Conservation (phyloP, 2,797 vertebrate species). For the Onychomys leucogaster region DNA sequence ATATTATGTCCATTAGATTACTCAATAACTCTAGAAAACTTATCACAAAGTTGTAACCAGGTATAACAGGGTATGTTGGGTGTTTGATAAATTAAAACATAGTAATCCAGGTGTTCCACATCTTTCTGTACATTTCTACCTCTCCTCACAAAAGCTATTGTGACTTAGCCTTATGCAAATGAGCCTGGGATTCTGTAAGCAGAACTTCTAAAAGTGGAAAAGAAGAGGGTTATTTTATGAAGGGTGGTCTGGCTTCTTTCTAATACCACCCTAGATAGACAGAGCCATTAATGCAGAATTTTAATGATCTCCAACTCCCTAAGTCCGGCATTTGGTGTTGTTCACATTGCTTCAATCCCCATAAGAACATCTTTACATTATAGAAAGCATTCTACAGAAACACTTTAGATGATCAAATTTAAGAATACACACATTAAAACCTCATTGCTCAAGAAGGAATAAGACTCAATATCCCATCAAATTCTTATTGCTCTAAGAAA, state of each 20-base stretch:
- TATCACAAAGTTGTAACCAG: not conserved
- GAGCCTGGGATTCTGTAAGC: not conserved
- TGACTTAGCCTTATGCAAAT: not conserved
- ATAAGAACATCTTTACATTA: not conserved
- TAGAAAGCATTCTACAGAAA: conserved; percentile 20
- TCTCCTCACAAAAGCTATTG: not conserved
- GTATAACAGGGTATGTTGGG: not conserved
- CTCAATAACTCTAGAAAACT: not conserved
- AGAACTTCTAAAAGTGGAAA: not conserved
- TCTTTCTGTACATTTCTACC: not conserved
- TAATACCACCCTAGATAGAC: not conserved
- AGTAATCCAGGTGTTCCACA: not conserved
- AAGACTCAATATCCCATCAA: not conserved
- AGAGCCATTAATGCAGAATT: not conserved
- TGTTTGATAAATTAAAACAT: not conserved
- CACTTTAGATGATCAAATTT: conserved; percentile 14
- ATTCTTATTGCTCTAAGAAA: conserved; percentile 16
- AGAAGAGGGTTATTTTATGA: not conserved
- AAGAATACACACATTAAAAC: conserved; percentile 25
- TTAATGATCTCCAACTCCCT: not conserved
- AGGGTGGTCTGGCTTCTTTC: not conserved
- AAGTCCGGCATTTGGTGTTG: not conserved
- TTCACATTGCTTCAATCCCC: not conserved
- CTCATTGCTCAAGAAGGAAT: not conserved
- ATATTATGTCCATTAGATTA: not conserved